A percentile compares a stretch with the other conserved stretches of the same genome.
Conservation (phyloP, 1,140 invertebrate genomes). For the Pseudomyrmex gracilis region DNA sequence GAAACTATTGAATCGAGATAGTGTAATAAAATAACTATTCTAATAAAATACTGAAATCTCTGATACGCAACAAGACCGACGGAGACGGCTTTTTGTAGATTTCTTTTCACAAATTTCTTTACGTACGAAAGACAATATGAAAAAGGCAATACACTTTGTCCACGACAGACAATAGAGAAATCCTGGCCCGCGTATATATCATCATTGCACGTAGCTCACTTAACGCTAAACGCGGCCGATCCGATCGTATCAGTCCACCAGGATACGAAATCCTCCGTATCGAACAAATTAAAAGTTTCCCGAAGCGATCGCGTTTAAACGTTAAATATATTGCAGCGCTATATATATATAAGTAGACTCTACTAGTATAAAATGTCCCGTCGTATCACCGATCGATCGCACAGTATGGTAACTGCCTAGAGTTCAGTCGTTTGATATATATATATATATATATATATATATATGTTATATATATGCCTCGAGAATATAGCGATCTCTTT, state of each 20-base stretch:
- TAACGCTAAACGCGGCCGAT: constrained; percentile 21
- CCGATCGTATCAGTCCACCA: background rate
- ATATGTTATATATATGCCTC: constrained; percentile 38
- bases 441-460: too few relatives aligned
- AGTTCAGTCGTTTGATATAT: constrained; percentile 60
- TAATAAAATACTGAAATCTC: constrained; percentile 31
- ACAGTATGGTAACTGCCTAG: constrained; percentile 50
- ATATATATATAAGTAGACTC: constrained; percentile 9
- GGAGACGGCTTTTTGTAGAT: background rate
- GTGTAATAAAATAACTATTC: background rate
- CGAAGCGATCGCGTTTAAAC: constrained; percentile 24
- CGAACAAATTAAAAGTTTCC: constrained; percentile 6
- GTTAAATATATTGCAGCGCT: background rate
- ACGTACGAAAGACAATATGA: constrained; percentile 17
- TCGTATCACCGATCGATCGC: constrained; percentile 56
- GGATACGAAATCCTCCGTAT: background rate
- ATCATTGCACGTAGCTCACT: constrained; percentile 7
- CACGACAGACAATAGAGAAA: constrained; percentile 16
- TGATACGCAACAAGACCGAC: background rate
- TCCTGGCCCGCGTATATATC: background rate
- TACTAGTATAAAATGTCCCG: constrained; percentile 56
- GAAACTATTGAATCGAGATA: too few relatives aligned
- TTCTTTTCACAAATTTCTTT: background rate
- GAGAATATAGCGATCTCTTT: background rate
- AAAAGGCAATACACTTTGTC: background rate